Evolutionary conservation across 1,140 invertebrate species (phyloP).

Genomic region (Euura saliciscinereae): DNA sequence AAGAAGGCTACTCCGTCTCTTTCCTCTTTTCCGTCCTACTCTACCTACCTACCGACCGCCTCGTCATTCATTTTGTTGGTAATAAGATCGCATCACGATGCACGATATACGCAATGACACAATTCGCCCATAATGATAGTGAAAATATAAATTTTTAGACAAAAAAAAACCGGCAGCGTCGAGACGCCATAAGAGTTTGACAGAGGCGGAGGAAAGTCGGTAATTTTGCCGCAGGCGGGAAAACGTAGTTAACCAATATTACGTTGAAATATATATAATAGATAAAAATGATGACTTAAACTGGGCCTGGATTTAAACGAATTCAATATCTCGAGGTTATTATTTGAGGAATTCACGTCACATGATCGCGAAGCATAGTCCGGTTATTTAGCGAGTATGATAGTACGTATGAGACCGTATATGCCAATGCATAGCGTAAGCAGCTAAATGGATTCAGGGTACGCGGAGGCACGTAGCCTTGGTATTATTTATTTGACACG

Average conservation of each 20-base stretch:
- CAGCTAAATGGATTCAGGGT: conserved; percentile 21
- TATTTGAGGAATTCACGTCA: background rate
- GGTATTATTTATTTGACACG: background rate
- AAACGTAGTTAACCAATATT: background rate
- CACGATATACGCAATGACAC: background rate
- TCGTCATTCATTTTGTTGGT: background rate
- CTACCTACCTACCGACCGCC: background rate
- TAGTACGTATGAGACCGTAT: conserved; percentile 6
- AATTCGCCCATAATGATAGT: too few relatives aligned
- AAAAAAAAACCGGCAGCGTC: background rate
- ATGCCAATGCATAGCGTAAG: conserved; percentile 36
- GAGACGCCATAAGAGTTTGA: background rate
- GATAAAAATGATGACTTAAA: background rate
- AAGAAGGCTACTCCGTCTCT: background rate
- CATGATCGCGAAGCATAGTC: background rate
- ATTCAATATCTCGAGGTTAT: background rate
- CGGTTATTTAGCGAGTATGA: conserved; percentile 2
- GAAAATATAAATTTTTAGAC: too few relatives aligned
- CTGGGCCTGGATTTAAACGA: background rate
- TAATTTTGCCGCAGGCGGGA: background rate
- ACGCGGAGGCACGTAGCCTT: conserved; percentile 21
- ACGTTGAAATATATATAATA: background rate
- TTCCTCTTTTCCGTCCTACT: background rate
- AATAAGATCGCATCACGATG: conserved; percentile 7
- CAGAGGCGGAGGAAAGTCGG: background rate